Percentiles rank a stretch among this genome's conserved stretches.
phyloP scores from a whole-genome alignment of 2,888 invertebrate species.

The Trichogramma evanescens region DNA sequence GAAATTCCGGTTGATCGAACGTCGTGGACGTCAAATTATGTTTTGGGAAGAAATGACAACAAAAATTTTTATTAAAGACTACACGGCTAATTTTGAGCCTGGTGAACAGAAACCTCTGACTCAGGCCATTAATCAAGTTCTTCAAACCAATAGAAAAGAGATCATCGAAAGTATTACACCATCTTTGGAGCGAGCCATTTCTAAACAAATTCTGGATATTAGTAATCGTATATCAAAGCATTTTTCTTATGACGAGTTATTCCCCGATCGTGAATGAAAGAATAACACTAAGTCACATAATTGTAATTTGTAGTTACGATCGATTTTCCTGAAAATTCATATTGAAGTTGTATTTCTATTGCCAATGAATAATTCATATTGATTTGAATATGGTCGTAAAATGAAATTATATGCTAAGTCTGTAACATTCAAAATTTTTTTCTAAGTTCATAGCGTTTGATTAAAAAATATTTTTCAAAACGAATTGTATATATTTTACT shows the following conservation, averaged over 20 bases:
- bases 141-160: slow-evolving; percentile 35
- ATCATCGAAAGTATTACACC: slow-evolving; percentile 37
- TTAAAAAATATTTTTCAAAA: no score
- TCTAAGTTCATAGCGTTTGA: no score
- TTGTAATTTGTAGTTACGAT: no score
- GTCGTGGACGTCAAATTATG: slow-evolving; percentile 25
- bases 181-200: slow-evolving; percentile 35
- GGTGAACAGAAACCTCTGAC: slow-evolving; percentile 25
- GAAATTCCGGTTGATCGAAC: slow-evolving; percentile 21
- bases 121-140: slow-evolving; percentile 26
- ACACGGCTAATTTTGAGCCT: slow-evolving; percentile 23
- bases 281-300: no score
- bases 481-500: no score
- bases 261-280: slow-evolving; percentile 34
- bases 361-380: no score
- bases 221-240: slow-evolving; percentile 36
- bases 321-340: no score
- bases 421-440: no score
- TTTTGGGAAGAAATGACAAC: slow-evolving; percentile 29
- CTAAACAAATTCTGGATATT: slow-evolving; percentile 29
- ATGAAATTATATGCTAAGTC: no score
- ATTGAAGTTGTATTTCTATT: no score
- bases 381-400: no score
- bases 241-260: slow-evolving; percentile 38
- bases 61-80: slow-evolving; percentile 28